Evolutionary conservation across 1,140 invertebrate species (phyloP).

Genomic region (Platyscapa corneri): DNA sequence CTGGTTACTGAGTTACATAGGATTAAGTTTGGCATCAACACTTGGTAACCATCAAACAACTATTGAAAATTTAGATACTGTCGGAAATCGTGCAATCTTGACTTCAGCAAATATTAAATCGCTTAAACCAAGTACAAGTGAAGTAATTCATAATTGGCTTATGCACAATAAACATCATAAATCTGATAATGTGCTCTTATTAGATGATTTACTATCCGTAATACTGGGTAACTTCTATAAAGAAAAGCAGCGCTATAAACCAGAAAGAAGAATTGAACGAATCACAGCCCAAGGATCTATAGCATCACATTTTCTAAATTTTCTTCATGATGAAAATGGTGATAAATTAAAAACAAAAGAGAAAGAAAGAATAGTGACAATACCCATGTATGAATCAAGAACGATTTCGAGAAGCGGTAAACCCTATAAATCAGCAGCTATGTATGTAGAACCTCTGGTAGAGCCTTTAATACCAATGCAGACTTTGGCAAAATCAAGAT

Average conservation of each 20-base stretch:
- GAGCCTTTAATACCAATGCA: neutral
- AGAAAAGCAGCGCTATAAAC: slow-evolving; percentile 13
- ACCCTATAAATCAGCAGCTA: neutral
- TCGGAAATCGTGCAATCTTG: neutral
- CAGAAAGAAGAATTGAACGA: neutral
- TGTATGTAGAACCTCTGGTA: neutral
- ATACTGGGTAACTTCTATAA: slow-evolving; percentile 53
- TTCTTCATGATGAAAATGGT: neutral
- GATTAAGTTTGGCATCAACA: slow-evolving; percentile 40
- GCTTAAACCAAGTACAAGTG: neutral
- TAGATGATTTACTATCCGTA: slow-evolving; percentile 55
- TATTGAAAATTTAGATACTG: neutral
- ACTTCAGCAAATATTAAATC: neutral
- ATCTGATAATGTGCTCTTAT: slow-evolving; percentile 1
- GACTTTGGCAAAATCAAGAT: neutral
- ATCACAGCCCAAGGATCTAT: neutral
- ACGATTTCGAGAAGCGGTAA: neutral
- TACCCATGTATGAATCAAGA: neutral
- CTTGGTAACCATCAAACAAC: slow-evolving; percentile 19
- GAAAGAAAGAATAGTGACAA: neutral
- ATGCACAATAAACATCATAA: slow-evolving; percentile 38
- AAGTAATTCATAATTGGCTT: slow-evolving; percentile 58
- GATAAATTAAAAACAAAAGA: neutral
- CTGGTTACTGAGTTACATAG: slow-evolving; percentile 47
- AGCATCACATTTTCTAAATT: neutral